Evolutionary conservation across 2,797 vertebrate species (phyloP), one percentile per base, ranked within the genome.

Genomic region (Nannoperca australis): DNA sequence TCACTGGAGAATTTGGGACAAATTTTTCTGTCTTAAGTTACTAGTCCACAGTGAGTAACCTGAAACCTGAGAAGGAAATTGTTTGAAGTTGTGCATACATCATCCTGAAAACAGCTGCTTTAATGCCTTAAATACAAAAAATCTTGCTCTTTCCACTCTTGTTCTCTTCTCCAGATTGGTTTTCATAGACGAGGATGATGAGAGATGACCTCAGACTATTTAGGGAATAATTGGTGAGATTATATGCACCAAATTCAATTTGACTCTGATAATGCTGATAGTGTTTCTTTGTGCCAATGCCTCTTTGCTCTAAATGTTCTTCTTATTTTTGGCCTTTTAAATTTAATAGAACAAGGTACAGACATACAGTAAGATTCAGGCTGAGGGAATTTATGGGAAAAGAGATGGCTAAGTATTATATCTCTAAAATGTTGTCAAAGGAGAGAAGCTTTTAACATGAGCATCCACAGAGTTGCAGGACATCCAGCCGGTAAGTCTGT

Each of bases 241-340:
- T 54, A 56, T 73, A 50, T 49, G 24, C 59, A 13, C 54, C 30
- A 71, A 83, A 86, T 84, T 56, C 63, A 79, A 88, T 18, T 7
- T 7, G 3, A 9, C 22, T 27, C 7, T 30, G 4, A 12, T 20
- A 45, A 56, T 42, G 9, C 17, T 44, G 34, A 40, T 24, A 8
- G 8, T 34, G 53, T 38, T 54, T 24, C 0, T 47, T 66, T 24
- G 24, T 60, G 24, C 24, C 11, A 27, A 50, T 30, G 8, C 30
- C 36, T 30, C 45, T 59, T 59, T 66, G 18, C 34, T 42, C 9
- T 55, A 44, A 4, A 18, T 64, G 51, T 18, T 59, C 14, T 42
- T 65, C 17, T n/a, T 11, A 30, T 40, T 49, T 49, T n/a, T 22
- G 17, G 3, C 18, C 13, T 47, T 61, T 49, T 18, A 22, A 17